Conservation (phyloP, 1,140 invertebrate species). For the Atta texana region DNA sequence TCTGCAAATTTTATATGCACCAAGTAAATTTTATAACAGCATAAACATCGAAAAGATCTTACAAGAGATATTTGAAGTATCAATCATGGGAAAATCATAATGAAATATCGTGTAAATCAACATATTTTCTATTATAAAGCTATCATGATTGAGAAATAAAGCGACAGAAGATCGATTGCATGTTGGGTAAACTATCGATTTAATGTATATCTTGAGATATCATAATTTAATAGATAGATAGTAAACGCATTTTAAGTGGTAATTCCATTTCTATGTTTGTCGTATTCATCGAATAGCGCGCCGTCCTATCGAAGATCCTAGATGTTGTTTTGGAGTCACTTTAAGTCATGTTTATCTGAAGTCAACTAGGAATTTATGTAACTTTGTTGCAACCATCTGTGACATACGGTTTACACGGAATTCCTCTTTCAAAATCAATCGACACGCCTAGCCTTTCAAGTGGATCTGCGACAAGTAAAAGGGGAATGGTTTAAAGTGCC, state of each 20-base stretch:
- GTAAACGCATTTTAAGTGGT: background rate
- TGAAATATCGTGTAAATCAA: slow-evolving; percentile 12
- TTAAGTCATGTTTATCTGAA: background rate
- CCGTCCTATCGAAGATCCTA: background rate
- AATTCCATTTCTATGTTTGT: slow-evolving; percentile 6
- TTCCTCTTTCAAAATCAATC: slow-evolving; percentile 67
- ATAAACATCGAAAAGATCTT: background rate
- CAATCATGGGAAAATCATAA: background rate
- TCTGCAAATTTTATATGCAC: background rate
- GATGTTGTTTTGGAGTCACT: background rate
- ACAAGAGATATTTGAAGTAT: background rate
- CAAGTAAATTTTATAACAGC: background rate
- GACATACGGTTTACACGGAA: slow-evolving; percentile 52
- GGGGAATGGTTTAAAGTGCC: slow-evolving; percentile 57
- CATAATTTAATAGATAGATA: background rate
- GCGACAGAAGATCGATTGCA: background rate
- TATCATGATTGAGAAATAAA: slow-evolving; percentile 7
- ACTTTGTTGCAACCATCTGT: slow-evolving; percentile 37
- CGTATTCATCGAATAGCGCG: background rate
- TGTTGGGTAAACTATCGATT: slow-evolving; percentile 9
- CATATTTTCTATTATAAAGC: background rate
- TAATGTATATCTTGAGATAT: background rate
- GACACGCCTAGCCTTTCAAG: slow-evolving; percentile 66
- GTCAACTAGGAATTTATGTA: slow-evolving; percentile 44
- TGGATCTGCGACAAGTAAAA: slow-evolving; percentile 67